Evolutionary conservation across 2,113 vertebrate genomes (phyloP).

Genomic region (Vicugna pacos): DNA sequence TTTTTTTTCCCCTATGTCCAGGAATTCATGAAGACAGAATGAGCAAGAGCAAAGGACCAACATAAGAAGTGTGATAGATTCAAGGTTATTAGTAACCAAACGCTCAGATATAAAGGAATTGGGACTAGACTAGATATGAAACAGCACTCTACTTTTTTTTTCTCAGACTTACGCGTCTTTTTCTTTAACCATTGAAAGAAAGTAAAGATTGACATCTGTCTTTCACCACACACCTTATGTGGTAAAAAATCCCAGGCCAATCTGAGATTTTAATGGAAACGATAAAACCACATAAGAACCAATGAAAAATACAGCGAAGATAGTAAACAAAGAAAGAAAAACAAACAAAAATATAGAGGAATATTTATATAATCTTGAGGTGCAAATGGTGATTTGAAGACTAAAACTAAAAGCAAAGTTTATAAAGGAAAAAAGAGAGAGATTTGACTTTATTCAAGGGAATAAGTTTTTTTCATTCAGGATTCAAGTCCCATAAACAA

Average conservation of each 20-base stretch:
- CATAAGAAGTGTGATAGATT: neutral
- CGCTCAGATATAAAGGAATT: neutral
- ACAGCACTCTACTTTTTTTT: neutral
- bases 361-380: neutral
- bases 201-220: neutral
- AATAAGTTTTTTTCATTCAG: neutral
- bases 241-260: neutral
- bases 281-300: neutral
- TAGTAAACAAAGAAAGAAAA: neutral
- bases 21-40: conserved; percentile 36
- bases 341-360: neutral
- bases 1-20: neutral
- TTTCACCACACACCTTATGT: neutral
- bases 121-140: neutral
- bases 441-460: neutral
- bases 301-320: neutral
- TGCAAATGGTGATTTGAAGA: neutral
- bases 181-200: neutral
- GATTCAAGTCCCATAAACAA: neutral
- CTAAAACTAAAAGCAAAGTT: neutral
- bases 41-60: conserved; percentile 39
- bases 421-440: neutral
- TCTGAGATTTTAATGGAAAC: conserved; percentile 20
- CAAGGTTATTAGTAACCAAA: conserved; percentile 8
- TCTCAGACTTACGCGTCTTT: neutral